Evolutionary conservation across 1,140 invertebrate genomes (phyloP).

Genomic region (Diachasmimorpha longicaudata): DNA sequence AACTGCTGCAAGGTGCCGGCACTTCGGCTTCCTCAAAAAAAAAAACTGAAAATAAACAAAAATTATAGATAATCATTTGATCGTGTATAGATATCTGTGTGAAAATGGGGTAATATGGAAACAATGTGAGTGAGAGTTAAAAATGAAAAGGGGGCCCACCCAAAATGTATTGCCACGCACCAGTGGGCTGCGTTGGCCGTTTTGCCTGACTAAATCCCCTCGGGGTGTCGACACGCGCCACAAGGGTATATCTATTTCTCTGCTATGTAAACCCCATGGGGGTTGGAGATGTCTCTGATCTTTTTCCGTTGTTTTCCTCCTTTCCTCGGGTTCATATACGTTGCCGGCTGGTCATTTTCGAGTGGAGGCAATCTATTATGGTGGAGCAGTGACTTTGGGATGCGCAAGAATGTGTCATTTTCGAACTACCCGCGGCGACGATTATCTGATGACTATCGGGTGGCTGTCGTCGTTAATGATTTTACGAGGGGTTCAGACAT

Average conservation of each 20-base stretch:
- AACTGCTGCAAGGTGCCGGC: not conserved
- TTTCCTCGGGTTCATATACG: not conserved
- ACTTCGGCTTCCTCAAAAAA: not conserved
- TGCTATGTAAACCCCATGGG: not conserved
- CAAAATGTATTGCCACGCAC: not conserved
- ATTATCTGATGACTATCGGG: too few relatives aligned
- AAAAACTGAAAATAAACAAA: not conserved
- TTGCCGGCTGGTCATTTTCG: not conserved
- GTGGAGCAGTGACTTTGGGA: not conserved
- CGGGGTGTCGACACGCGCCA: conserved; percentile 6
- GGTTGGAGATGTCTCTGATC: not conserved
- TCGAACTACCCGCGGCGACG: not conserved
- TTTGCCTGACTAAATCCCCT: conserved; percentile 5
- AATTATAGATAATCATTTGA: not conserved
- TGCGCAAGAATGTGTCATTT: not conserved
- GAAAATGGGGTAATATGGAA: not conserved
- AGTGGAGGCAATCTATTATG: not conserved
- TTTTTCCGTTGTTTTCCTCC: not conserved
- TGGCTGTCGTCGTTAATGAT: too few relatives aligned
- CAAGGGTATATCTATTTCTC: not conserved
- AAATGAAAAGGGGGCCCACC: not conserved
- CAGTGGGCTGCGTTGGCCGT: not conserved
- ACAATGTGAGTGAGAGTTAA: not conserved
- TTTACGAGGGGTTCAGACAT: too few relatives aligned
- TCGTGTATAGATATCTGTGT: not conserved